These are phyloP conservation scores for Galaxea fascicularis DNA, from an alignment of 92 coral and sea anemone genomes.

Conservation along the genomic window DNA sequence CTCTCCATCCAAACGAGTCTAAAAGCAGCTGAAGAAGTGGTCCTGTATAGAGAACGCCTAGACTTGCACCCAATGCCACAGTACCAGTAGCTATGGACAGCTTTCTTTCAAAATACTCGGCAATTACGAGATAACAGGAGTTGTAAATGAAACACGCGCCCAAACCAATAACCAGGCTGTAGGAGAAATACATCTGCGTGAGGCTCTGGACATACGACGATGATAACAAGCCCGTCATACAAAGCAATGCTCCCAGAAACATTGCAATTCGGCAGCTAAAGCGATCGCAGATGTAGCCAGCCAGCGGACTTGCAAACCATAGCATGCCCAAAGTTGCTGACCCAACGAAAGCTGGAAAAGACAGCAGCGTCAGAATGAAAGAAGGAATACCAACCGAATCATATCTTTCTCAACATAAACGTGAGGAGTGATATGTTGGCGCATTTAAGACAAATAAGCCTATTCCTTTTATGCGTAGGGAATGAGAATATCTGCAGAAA, in stretches of 20 bases:
- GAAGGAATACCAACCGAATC: too few relatives aligned
- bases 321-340: neutral
- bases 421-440: too few relatives aligned
- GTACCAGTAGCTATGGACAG: constrained; percentile 50
- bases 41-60: constrained; percentile 40
- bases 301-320: constrained; percentile 10
- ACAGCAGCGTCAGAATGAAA: too few relatives aligned
- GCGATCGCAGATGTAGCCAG: neutral
- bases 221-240: constrained; percentile 18
- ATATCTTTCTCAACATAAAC: too few relatives aligned
- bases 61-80: constrained; percentile 37
- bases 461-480: too few relatives aligned
- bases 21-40: constrained; percentile 48
- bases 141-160: constrained; percentile 43
- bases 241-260: constrained; percentile 4
- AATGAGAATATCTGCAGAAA: too few relatives aligned
- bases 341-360: constrained; percentile 1
- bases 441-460: too few relatives aligned
- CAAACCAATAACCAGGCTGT: constrained; percentile 51
- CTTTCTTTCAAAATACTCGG: constrained; percentile 31
- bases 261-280: neutral
- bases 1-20: constrained; percentile 58
- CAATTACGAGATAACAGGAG: constrained; percentile 17
- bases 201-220: constrained; percentile 46
- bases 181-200: constrained; percentile 38